These are phyloP conservation scores for Stylophora pistillata DNA, from an alignment of 64 coral and sea anemone genomes.

Conservation along the genomic window DNA sequence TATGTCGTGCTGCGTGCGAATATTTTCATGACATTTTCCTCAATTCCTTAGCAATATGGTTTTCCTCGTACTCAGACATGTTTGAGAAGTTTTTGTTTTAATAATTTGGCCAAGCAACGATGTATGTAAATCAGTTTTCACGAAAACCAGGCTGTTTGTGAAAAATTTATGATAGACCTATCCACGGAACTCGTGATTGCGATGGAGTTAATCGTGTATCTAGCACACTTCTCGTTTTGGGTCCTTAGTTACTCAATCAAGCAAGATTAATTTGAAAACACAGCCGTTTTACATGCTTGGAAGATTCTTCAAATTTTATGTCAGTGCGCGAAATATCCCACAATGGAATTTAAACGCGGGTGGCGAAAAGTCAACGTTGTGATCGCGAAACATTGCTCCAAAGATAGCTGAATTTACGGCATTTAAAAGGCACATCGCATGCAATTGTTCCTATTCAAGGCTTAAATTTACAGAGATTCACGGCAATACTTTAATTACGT, in stretches of 20 bases:
- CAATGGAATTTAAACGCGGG: not conserved
- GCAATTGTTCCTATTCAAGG: not conserved
- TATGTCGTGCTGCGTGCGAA: not conserved
- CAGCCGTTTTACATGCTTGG: not conserved
- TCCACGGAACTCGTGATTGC: not conserved
- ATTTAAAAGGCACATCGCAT: not conserved
- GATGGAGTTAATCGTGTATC: not conserved
- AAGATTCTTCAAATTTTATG: constrained; percentile 7
- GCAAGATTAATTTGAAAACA: constrained; percentile 13
- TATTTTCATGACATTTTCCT: not conserved
- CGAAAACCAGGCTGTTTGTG: not conserved
- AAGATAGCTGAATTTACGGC: not conserved
- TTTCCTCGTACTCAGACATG: not conserved
- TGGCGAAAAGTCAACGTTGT: not conserved
- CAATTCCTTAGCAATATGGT: not conserved
- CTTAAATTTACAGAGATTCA: not conserved
- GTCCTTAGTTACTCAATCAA: constrained; percentile 7
- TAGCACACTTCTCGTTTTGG: constrained; percentile 13
- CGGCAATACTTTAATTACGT: not conserved
- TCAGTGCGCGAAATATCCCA: not conserved
- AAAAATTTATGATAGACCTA: not conserved
- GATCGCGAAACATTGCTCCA: not conserved
- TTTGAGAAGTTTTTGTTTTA: not conserved
- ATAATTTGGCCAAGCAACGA: not conserved
- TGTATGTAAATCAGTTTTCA: not conserved